Evolutionary conservation across 2,113 vertebrate genomes (phyloP).

Genomic region (Smithornis capensis): DNA sequence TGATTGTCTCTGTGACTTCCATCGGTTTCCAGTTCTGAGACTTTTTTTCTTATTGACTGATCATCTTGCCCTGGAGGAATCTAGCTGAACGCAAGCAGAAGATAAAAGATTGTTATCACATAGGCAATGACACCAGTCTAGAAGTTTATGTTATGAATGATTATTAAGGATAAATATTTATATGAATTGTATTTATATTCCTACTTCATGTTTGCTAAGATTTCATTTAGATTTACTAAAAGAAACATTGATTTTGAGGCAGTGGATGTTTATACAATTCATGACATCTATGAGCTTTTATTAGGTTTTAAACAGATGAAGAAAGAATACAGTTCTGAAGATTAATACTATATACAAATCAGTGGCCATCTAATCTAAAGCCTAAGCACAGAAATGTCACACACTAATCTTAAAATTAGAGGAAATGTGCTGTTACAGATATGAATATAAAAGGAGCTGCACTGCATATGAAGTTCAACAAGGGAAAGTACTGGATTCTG

Average conservation of each 20-base stretch:
- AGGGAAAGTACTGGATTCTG: neutral
- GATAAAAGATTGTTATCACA: neutral
- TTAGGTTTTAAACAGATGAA: constrained; percentile 18
- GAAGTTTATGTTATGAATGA: neutral
- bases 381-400: neutral
- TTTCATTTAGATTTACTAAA: constrained; percentile 41
- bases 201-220: neutral
- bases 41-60: neutral
- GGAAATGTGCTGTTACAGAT: neutral
- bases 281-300: neutral
- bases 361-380: neutral
- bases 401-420: neutral
- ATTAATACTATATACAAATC: neutral
- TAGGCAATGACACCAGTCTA: neutral
- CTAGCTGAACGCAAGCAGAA: neutral
- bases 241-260: neutral
- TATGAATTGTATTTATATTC: neutral
- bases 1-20: neutral
- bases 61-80: neutral
- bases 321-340: neutral
- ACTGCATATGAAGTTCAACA: neutral
- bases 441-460: neutral
- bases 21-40: neutral
- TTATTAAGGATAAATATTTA: neutral
- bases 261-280: neutral